These are phyloP conservation scores for Eonycteris spelaea DNA, from an alignment of 2,113 vertebrate genomes.

Conservation along the genomic window DNA sequence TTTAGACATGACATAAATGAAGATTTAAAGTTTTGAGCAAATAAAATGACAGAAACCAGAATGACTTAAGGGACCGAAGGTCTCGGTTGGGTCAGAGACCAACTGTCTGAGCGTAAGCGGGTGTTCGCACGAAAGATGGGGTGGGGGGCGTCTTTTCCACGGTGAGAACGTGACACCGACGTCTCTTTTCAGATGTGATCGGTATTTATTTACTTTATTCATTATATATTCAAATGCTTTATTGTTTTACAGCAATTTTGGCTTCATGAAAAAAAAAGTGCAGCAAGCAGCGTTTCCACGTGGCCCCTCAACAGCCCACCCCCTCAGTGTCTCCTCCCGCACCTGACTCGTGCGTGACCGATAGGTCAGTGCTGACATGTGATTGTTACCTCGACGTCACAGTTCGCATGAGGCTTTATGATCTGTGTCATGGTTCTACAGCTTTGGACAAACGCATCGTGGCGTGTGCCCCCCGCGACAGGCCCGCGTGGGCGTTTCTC, in stretches of 20 bases:
- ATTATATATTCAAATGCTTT: not conserved
- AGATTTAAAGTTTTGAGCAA: not conserved
- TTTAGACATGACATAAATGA: not conserved
- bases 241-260: not conserved
- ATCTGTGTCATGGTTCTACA: too few species aligned
- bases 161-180: rapidly evolving
- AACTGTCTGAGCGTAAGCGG: rapidly evolving
- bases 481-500: too few species aligned
- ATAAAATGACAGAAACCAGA: not conserved
- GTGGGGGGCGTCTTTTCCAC: rapidly evolving
- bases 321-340: not conserved
- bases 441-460: too few species aligned
- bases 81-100: not conserved
- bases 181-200: not conserved
- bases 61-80: too few species aligned
- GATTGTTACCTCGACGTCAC: too few species aligned
- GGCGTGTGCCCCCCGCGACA: too few species aligned
- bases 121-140: too few species aligned
- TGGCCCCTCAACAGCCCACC: too few species aligned
- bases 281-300: not conserved
- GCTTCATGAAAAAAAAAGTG: too few species aligned
- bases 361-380: too few species aligned
- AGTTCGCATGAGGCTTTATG: too few species aligned
- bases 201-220: not conserved
- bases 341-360: rapidly evolving